Conservation (phyloP, 2,113 vertebrate species). For the Numenius arquata region DNA sequence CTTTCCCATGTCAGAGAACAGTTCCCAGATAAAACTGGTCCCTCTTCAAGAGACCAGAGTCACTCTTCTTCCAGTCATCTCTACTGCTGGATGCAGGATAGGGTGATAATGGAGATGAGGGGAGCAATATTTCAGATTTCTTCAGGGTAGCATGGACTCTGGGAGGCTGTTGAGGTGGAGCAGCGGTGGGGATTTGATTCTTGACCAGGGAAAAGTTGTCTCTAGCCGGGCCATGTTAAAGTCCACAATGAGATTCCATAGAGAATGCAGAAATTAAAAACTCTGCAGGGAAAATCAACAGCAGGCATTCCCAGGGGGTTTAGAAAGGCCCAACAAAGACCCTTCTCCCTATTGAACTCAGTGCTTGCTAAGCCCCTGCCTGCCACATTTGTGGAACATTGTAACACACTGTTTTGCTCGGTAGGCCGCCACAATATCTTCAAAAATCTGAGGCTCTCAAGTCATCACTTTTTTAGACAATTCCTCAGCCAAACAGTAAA, state of each 20-base stretch:
- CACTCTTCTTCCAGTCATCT: neutral
- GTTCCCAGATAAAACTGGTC: neutral
- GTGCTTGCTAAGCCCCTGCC: neutral
- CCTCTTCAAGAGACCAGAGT: neutral
- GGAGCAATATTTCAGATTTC: neutral
- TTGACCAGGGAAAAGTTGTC: neutral
- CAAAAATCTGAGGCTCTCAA: neutral
- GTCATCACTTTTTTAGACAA: neutral
- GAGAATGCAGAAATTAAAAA: neutral
- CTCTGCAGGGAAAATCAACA: neutral
- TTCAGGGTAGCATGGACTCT: neutral
- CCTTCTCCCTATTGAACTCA: neutral
- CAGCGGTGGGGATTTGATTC: neutral
- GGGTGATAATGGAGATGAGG: neutral
- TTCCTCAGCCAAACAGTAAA: neutral
- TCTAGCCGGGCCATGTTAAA: neutral
- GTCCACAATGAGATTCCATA: neutral
- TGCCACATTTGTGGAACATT: neutral
- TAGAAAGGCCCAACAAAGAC: neutral
- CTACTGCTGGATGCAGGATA: neutral
- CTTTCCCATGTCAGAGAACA: neutral
- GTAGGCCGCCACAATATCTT: neutral
- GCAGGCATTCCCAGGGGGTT: neutral
- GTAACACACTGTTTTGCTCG: neutral
- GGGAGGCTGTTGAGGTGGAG: neutral